Evolutionary conservation across 2,113 vertebrate species (phyloP), one percentile per base, ranked within the genome.

Genomic region (Leucopsar rothschildi): DNA sequence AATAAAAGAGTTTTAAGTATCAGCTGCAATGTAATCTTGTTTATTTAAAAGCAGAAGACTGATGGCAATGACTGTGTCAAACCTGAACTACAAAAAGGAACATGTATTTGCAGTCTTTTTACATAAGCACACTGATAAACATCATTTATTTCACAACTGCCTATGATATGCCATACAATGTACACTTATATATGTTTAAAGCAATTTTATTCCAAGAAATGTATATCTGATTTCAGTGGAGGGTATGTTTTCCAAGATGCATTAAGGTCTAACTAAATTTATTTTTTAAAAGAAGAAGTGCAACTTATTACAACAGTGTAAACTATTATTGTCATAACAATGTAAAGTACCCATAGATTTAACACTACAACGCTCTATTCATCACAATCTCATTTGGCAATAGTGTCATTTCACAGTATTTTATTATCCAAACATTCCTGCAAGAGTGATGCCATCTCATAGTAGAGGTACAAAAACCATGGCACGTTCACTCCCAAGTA

Each of bases 321-420:
- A 96, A 96, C 90, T 95, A 95, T 96, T 96, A 95, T 97, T 97
- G 95, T 96, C 94, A 95, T 90, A 96, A 92, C 94, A 96, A 88
- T 86, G 82, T 90, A 88, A 94, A 96, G 90, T 88, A 82, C 40
- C 87, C 92, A 75, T 68, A 80, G 96, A 96, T 97, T 97, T 96
- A 97, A 95, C 88, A 93, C 94, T 94, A 83, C 75, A 90, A 95
- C 59, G 79, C 52, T 90, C 93, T 71, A 94, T 96, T 93, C 60
- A 95, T 96, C 94, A 96, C 85, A 88, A 95, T 96, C 93, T 96
- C 94, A 96, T 96, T 93, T 96, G 93, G 96, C 95, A 96, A 92
- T 45, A 78, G 85, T 88, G 94, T 92, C 93, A 81, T 88, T 96
- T 88, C 49, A 47, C 64, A 60, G 90, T 90, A 86, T 90, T 96